Evolutionary conservation across 2,888 invertebrate genomes (phyloP), one percentile per base, ranked within the genome.

Genomic region (Phengaris alcon): DNA sequence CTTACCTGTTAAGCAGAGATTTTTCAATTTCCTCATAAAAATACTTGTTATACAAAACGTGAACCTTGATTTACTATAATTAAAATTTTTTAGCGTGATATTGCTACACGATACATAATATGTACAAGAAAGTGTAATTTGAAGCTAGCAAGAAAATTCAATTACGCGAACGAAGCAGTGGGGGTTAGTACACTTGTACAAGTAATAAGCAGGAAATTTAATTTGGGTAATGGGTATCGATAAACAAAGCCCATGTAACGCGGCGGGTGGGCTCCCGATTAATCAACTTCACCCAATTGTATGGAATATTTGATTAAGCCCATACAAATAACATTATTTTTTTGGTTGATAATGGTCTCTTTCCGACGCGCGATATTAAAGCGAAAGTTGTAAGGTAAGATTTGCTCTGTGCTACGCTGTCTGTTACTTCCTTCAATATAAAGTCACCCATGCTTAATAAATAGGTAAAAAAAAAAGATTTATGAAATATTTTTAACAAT

Each of bases 241-340:
- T 75, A 75, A 68, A 74, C 68, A 68, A 64, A 74, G 74, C 44
- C 74, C 35, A 68, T 35, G 75, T 69, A 69, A 48, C 69, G 22
- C 75, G 6, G 55, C 69, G 48, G 72, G 75, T 55, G 69, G 48
- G 55, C 55, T 69, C 69, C 81, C 80, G 82, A 89, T 90, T 87
- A 86, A 84, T 85, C 88, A 86, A 85, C 84, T 46, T 35, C 55
- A 46, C 22, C n/a, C 75, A 55, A 74, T 57, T 75, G 22, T 69
- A 75, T 75, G 68, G 69, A 55, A 54, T 75, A 75, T 75, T 75
- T 75, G 69, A 69, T 75, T 75, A 75, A 57, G 55, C 12, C 22
- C 57, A 55, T 54, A 74, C 54, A 57, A 48, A 75, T 75, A 54
- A 2, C 68, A 44, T 46, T 68, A 12, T 54, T 64, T 64, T 35